Percentiles rank a stretch among this genome's conserved stretches.
Evolutionary conservation across 2,888 invertebrate species (phyloP).

Genomic region (Stenichneumon culpator): DNA sequence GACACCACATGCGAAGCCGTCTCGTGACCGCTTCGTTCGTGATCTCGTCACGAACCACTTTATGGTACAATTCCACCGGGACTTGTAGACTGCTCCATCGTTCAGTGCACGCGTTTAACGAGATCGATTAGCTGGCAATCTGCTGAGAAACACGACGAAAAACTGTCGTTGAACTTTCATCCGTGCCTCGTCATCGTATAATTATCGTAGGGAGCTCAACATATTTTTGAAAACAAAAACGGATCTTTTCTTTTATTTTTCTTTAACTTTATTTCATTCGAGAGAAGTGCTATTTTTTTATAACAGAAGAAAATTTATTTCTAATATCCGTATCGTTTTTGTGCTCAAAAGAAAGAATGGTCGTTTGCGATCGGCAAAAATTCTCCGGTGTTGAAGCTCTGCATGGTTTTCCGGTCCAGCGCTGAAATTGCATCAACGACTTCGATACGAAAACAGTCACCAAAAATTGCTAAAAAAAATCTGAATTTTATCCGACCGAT

Average conservation of each 20-base stretch:
- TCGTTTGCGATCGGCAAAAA: no score
- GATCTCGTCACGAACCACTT: slow-evolving; percentile 39
- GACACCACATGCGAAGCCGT: slow-evolving; percentile 18
- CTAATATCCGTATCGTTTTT: no score
- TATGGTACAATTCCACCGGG: slow-evolving; percentile 37
- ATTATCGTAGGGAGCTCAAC: neutral
- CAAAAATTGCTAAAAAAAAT: neutral
- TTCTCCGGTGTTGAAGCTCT: no score
- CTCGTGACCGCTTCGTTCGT: slow-evolving; percentile 53
- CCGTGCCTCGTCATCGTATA: neutral
- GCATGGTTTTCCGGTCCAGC: no score
- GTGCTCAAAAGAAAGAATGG: no score
- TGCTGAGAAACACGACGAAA: slow-evolving; percentile 19
- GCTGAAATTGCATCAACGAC: no score
- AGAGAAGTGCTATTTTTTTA: no score
- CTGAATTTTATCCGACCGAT: neutral
- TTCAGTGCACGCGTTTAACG: slow-evolving; percentile 14
- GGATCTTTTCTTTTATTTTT: neutral
- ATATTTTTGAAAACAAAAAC: neutral
- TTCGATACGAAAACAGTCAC: no score
- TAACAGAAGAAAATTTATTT: no score
- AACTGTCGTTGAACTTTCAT: slow-evolving; percentile 44
- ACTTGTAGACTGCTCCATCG: neutral
- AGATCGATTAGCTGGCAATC: slow-evolving; percentile 41
- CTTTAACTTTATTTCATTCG: neutral